Evolutionary conservation across 1,140 invertebrate species (phyloP), one percentile per base, ranked within the genome.

Genomic region (Lamellibrachia luymesi): DNA sequence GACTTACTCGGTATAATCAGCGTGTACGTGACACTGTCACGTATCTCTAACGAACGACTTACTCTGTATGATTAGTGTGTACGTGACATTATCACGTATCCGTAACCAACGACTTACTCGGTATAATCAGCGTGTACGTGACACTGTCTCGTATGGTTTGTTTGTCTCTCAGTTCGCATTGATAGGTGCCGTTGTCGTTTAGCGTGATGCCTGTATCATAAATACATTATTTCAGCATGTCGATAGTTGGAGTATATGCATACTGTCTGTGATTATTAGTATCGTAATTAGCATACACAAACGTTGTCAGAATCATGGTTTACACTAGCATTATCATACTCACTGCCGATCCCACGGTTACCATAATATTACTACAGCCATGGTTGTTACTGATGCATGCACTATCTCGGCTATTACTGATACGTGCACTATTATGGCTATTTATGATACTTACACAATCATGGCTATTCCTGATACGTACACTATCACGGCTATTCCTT

Each of bases 161-260:
- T 22, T 52, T 92, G 38, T 92, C 38, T 10, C 22, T 52, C 38
- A 92, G 51, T 38, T 64, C 51, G 22, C 92, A 92, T 92, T 64
- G 49, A 27, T 92, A 92, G 7, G 92, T 92, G 49, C 92, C 92
- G n/a, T 92, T 92, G 92, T 92, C 92, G 56, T 50, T 25, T 27
- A 92, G 92, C 25, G 64, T 80, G 64, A 80, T 80, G 64, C 17
- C 64, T 80, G 64, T 17, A 4, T 22, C 64, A 80, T 4, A 80
- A 6, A 80, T 80, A 4, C 4, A 80, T 80, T 80, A 80, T 80
- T 56, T 80, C 64, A 80, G 64, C 64, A 80, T 10, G 8, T 80
- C 64, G 64, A 80, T 80, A 80, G 64, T 80, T 2, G 25, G 64
- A 80, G 25, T 17, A 80, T 80, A 22, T 10, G 64, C 64, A 80